These are phyloP conservation scores for Dendrolimus houi DNA, from an alignment of 2,888 invertebrate genomes.

Conservation along the genomic window DNA sequence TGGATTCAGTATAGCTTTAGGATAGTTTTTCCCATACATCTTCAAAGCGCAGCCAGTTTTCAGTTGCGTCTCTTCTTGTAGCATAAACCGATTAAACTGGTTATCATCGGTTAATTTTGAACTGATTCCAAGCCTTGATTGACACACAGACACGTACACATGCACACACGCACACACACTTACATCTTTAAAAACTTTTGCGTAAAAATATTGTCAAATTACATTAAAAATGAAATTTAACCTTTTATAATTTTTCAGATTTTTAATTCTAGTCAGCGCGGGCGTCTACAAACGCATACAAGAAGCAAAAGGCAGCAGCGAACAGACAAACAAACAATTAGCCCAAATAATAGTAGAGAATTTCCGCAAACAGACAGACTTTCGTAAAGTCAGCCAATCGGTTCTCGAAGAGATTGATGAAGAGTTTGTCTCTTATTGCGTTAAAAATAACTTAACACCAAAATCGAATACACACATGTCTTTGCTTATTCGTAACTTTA, in stretches of 20 bases:
- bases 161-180: no score
- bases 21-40: no score
- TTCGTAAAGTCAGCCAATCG: constrained; percentile 89
- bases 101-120: no score
- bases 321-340: constrained; percentile 88
- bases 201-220: no score
- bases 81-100: no score
- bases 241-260: constrained; percentile 58
- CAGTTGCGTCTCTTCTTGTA: no score
- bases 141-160: no score
- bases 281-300: constrained; percentile 90
- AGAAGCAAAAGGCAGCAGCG: constrained; percentile 81
- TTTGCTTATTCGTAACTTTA: constrained; percentile 89
- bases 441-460: constrained; percentile 69
- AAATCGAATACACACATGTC: constrained; percentile 89
- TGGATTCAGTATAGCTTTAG: no score
- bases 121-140: no score
- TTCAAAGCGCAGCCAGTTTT: no score
- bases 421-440: constrained; percentile 87
- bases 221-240: neutral
- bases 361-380: constrained; percentile 86
- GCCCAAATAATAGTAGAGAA: constrained; percentile 88
- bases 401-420: constrained; percentile 89
- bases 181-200: no score
- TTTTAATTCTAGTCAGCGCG: constrained; percentile 89